Percentiles rank a stretch among this genome's conserved stretches.
Conservation (phyloP, 2,113 vertebrate genomes). For the Danionella cerebrum region DNA sequence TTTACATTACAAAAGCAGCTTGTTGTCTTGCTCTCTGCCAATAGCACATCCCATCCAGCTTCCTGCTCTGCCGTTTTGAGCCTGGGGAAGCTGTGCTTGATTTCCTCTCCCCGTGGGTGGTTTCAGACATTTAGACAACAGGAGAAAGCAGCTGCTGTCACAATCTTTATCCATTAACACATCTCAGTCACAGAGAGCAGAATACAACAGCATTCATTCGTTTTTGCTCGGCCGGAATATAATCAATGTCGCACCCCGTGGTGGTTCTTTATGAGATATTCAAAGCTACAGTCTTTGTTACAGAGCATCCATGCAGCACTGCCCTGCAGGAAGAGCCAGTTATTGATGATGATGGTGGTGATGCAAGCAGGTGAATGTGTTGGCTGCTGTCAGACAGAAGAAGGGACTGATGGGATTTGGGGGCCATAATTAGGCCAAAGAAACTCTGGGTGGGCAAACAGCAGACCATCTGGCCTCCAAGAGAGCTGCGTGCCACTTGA, state of each 20-base stretch:
- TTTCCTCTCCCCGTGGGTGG: conserved; percentile 22
- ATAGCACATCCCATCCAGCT: conserved; percentile 18
- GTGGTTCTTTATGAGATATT: conserved; percentile 30
- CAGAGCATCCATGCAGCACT: conserved; percentile 21
- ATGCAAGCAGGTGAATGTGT: conserved; percentile 19
- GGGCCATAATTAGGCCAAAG: conserved; percentile 44
- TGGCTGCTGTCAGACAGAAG: not conserved
- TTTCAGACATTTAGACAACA: conserved; percentile 8
- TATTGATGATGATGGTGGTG: conserved; percentile 47
- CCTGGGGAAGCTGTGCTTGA: conserved; percentile 18
- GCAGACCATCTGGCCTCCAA: conserved; percentile 55
- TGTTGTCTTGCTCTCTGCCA: conserved; percentile 13
- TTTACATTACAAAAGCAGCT: conserved; percentile 30
- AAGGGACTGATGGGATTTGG: conserved; percentile 19
- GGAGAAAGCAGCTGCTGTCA: conserved; percentile 29
- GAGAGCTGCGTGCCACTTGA: conserved; percentile 38
- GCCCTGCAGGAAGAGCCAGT: conserved; percentile 12
- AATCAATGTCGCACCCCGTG: conserved; percentile 10
- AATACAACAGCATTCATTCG: conserved; percentile 7
- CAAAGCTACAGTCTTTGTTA: conserved; percentile 36
- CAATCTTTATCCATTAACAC: conserved; percentile 33
- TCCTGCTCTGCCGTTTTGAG: conserved; percentile 23
- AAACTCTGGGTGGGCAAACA: conserved; percentile 41
- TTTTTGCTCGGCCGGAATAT: conserved; percentile 13
- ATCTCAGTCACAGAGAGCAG: not conserved